Base-by-base conservation (phyloP, 2,888 invertebrate genomes). In the Tinea semifulvella region DNA sequence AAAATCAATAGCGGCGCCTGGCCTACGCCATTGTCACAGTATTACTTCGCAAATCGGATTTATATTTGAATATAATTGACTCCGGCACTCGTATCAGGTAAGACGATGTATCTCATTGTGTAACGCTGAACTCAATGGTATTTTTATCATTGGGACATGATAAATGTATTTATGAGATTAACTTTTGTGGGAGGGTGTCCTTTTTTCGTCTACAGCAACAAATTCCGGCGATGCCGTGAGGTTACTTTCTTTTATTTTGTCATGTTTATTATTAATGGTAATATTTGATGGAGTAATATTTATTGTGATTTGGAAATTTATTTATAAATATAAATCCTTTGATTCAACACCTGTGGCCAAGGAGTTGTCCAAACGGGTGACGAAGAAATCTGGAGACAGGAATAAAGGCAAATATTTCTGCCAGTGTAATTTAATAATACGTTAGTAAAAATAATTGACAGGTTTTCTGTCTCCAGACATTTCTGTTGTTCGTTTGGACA, bases 61-160 rank as follows among this genome's bases (percentile, higher is more conserved):
- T 77, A 72, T 76, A 80, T 80, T 80, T 77, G 77, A 80, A 80
- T 80, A 79, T 80, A 79, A 80, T 80, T 76, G 79, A 79, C 73
- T 77, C 72, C 70, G 69, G 67, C 73, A 65, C 70, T 60, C 66
- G 60, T 63, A 69, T 74, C 77, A 68, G 74, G 76, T 75, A 74
- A 60, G 64, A 57, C 65, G 65, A 62, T 64, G 71, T 68, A 63
- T 57, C 63, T 63, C 64, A 73, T 79, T 79, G 79, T 79, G 61
- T 68, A 55, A 60, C 67, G 57, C 68, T 68, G 68, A 74, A 71
- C 75, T 72, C 68, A 69, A 74, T 72, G 74, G 75, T 63, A 72
- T 77, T 76, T 77, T 80, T 77, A 77, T 77, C 73, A 68, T 58
- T 58, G 65, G 67, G 71, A 76, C 63, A 76, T 80, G 79, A 79